Evolutionary conservation across 2,113 vertebrate species (phyloP).

Genomic region (Ctenomys sociabilis): DNA sequence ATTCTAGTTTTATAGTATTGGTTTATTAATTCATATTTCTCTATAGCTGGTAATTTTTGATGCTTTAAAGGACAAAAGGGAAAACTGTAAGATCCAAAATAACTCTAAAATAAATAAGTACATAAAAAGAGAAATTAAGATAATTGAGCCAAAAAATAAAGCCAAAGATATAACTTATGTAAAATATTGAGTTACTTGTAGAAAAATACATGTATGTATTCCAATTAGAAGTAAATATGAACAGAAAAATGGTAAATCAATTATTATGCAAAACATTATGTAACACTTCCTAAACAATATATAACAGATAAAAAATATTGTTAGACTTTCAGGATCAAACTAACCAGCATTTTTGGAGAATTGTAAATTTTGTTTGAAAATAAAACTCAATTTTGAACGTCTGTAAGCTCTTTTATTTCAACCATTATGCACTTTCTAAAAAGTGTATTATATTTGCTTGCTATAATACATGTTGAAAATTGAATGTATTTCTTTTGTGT

Average conservation of each 20-base stretch:
- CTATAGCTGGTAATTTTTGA: constrained; percentile 13
- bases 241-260: constrained; percentile 4
- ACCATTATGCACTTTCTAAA: constrained; percentile 28
- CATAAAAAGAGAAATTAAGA: neutral
- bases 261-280: constrained; percentile 11
- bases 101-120: neutral
- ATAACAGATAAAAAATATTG: neutral
- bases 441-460: constrained; percentile 45
- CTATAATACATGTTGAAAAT: constrained; percentile 20
- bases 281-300: neutral
- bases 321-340: neutral
- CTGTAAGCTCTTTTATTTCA: constrained; percentile 28
- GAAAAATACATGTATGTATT: neutral
- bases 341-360: constrained; percentile 16
- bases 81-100: constrained; percentile 10
- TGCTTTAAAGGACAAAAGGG: neutral
- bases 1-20: neutral
- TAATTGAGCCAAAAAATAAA: constrained; percentile 8
- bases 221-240: constrained; percentile 6
- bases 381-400: neutral
- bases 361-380: constrained; percentile 36
- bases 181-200: constrained; percentile 3
- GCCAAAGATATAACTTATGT: neutral
- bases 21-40: constrained; percentile 18
- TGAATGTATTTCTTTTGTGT: neutral